Evolutionary conservation across 2,113 vertebrate species (phyloP).

Genomic region (Syngnathus scovelli): DNA sequence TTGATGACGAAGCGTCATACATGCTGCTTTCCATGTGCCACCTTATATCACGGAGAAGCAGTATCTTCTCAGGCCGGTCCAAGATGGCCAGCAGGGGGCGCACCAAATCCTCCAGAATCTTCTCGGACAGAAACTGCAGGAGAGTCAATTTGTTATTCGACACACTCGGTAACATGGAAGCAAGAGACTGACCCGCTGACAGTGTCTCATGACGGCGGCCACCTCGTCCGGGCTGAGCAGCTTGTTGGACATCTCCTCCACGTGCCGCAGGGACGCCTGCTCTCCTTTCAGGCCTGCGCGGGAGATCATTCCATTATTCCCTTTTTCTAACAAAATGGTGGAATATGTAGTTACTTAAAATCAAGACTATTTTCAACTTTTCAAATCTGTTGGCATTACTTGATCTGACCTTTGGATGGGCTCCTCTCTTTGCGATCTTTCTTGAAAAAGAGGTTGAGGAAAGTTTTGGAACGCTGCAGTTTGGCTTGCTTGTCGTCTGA

Average conservation of each 20-base stretch:
- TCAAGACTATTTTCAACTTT: too few species aligned
- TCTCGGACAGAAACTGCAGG: conserved; percentile 75
- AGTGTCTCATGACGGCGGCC: conserved; percentile 76
- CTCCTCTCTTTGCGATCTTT: conserved; percentile 70
- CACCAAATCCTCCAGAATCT: conserved; percentile 81
- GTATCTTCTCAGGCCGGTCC: conserved; percentile 86
- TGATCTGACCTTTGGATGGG: conserved; percentile 60
- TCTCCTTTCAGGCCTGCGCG: conserved; percentile 60
- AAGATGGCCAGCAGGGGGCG: conserved; percentile 83
- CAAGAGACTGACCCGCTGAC: conserved; percentile 71
- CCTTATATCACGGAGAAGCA: conserved; percentile 86
- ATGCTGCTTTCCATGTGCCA: conserved; percentile 11
- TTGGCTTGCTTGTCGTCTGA: conserved; percentile 56
- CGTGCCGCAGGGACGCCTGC: conserved; percentile 59
- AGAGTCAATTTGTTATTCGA: neutral
- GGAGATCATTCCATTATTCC: conserved; percentile 33
- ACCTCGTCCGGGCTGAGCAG: conserved; percentile 84
- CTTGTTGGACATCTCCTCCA: conserved; percentile 79
- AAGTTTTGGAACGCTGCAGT: conserved; percentile 87
- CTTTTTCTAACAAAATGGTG: neutral
- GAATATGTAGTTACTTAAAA: neutral
- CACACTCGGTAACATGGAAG: conserved; percentile 33
- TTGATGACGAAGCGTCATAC: too few species aligned
- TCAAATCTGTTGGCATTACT: conserved; percentile 52
- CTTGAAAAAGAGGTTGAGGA: conserved; percentile 84